phyloP scores from a whole-genome alignment of 2,797 vertebrate species.

The Spizella passerina region DNA sequence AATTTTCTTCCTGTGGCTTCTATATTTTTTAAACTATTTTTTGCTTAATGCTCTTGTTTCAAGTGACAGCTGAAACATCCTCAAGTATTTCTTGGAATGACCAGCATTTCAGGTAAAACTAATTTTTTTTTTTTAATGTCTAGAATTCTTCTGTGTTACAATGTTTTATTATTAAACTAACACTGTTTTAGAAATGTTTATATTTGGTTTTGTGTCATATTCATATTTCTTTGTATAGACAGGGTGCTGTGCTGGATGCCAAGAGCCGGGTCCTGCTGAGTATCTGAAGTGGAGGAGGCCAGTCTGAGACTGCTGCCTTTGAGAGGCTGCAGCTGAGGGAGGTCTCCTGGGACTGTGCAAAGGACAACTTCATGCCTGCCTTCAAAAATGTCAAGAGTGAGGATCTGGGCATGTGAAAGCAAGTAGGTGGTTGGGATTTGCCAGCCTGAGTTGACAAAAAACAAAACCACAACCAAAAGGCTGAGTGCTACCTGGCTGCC shows the following conservation, averaged over 20 bases:
- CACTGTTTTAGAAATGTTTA: neutral
- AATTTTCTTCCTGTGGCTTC: neutral
- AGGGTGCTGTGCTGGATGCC: neutral
- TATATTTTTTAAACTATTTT: neutral
- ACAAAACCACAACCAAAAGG: neutral
- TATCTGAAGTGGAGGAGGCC: neutral
- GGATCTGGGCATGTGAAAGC: neutral
- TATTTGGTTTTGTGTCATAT: neutral
- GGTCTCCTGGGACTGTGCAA: neutral
- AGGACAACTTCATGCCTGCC: neutral
- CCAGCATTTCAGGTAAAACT: neutral
- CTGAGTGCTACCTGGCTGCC: neutral
- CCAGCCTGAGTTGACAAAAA: rapidly evolving
- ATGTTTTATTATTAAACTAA: neutral
- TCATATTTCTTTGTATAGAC: neutral
- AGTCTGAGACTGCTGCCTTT: rapidly evolving
- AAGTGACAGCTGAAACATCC: neutral
- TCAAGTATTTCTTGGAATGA: neutral
- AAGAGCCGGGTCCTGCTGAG: neutral
- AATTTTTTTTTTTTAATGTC: neutral
- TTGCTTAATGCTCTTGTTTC: neutral
- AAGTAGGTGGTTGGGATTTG: neutral
- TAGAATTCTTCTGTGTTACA: neutral
- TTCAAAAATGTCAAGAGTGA: neutral
- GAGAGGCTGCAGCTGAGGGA: neutral